Evolutionary conservation across 2,797 vertebrate species (phyloP), one percentile per base, ranked within the genome.

Genomic region (Esox lucius): DNA sequence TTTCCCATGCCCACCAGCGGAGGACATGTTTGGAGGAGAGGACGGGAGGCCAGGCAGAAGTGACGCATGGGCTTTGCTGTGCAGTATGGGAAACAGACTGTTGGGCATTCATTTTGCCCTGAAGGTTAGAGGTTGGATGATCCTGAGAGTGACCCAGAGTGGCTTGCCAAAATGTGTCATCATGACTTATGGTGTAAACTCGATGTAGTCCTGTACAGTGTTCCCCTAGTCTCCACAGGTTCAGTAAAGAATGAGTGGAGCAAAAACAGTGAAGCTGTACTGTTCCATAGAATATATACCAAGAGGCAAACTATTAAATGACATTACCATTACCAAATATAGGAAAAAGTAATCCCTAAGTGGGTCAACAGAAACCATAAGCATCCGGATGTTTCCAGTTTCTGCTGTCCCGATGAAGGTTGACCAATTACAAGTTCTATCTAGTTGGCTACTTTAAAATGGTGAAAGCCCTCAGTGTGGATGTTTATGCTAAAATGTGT

Each of bases 71-170:
- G 65, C 84, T 75, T 75, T 56, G 67, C 65, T 61, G 5, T 72
- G 73, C 79, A 64, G 81, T 91, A 86, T 93, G 92, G 90, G 91
- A 93, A 91, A 85, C 68, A 81, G 73, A 76, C 77, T 48, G 53
- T 48, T 70, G 49, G 71, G 62, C 66, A 77, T 74, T 33, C 35
- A 74, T 76, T 75, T 72, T 78, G n/a, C 65, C 17, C 68, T 65
- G 71, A 16, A 67, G 78, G 80, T 87, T 84, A 74, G 72, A 26
- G 71, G 77, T 83, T 79, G 84, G 68, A 84, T 73, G 49, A 53
- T 51, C 66, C 31, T 73, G 11, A 69, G 19, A 26, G 62, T 48
- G 70, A 49, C 56, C 28, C 22, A 33, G 35, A 69, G 39, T 49
- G 33, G 59, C 28, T 51, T 73, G 61, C 66, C 70, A 81, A 61